A percentile compares a stretch with the other conserved stretches of the same genome.
Conservation (phyloP, 2,797 vertebrate genomes). For the Spondyliosoma cantharus region DNA sequence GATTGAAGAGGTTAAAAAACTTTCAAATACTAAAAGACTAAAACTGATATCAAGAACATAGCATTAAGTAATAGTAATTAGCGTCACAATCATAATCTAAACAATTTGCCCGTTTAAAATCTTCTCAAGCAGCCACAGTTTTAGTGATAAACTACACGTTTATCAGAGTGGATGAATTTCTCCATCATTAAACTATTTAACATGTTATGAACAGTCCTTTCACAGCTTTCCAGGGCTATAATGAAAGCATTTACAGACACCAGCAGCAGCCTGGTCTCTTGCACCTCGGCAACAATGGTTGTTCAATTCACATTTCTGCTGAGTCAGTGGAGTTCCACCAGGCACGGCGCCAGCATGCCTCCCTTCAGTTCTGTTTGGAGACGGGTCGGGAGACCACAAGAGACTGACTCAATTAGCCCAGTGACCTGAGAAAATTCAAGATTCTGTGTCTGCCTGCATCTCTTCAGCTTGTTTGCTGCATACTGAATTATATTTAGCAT, state of each 20-base stretch:
- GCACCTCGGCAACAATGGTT: not conserved
- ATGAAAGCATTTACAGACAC: not conserved
- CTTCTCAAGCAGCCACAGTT: not conserved
- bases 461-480: constrained; percentile 6
- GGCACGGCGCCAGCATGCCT: not conserved
- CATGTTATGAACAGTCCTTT: not conserved
- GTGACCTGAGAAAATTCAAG: constrained; percentile 15
- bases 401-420: constrained; percentile 36
- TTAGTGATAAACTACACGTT: not conserved
- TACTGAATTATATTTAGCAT: not conserved
- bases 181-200: not conserved
- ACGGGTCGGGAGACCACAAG: constrained; percentile 11
- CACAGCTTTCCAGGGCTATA: not conserved
- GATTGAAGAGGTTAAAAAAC: not conserved
- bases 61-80: not conserved
- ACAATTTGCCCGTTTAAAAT: not conserved
- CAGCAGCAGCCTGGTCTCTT: not conserved
- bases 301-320: constrained; percentile 15
- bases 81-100: not conserved
- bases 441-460: not conserved
- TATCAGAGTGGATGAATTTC: not conserved
- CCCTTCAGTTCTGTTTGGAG: constrained; percentile 22
- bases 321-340: constrained; percentile 38
- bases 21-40: too few species aligned
- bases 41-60: too few species aligned